Base-by-base conservation (phyloP, 2,113 vertebrate species). In the Mesocricetus auratus region DNA sequence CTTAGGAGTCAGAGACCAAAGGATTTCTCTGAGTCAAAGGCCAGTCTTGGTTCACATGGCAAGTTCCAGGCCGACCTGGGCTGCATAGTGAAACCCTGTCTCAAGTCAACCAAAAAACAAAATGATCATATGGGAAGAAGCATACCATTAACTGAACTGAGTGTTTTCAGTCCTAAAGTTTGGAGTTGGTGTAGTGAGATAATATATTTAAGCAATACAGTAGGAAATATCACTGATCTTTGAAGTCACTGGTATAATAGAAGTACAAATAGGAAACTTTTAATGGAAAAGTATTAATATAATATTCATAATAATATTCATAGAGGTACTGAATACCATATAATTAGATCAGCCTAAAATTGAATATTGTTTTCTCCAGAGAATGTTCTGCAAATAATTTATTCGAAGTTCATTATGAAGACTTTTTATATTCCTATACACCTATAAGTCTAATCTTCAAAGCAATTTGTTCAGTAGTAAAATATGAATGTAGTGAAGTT, bases 381-480 rank as follows among this genome's bases (percentile, higher is more conserved):
- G 21, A 87, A 89, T 77, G 88, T 75, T 81, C 69, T 89, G 9
- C 10, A 89, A 94, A 29, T 94, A 92, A 91, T 92, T 81, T 93
- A 58, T 94, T 93, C 31, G 21, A 93, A 90, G 29, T 86, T 94
- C 29, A 91, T 74, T 91, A 47, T 60, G 24, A 91, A 95, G 21
- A 94, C 86, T 92, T 94, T 97, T 93, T 96, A 64, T 89, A 69
- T 91, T 90, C 56, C 95, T 9, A 73, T 62, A 21, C 2, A 90
- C 45, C 82, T 90, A 3, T 96, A 74, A 82, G 92, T 69, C 24
- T 96, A 81, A 93, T 68, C 39, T 68, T 60, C 95, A 83, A 94
- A 74, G 22, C 45, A 39, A 21, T 92, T 94, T 94, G 3, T 36
- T 62, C 56, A 88, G 22, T 58, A 24, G 39, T 89, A 86, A 45